phyloP scores from a whole-genome alignment of 2,888 invertebrate genomes.

The Scaptomyza cyrtandrae region DNA sequence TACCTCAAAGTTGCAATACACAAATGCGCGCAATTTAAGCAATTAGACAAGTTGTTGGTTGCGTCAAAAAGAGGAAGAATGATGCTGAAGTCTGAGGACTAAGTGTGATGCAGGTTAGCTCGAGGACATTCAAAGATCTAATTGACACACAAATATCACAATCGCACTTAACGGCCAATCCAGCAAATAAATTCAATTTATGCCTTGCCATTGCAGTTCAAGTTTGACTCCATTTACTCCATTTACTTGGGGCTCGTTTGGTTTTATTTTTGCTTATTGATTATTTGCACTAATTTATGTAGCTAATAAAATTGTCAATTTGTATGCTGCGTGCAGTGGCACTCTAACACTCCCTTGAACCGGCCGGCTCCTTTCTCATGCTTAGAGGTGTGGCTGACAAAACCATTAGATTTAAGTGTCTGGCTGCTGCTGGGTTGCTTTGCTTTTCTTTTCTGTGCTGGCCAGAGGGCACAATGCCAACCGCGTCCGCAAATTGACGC shows the following conservation, averaged over 20 bases:
- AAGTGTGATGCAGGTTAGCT: background rate
- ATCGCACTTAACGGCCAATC: slow-evolving; percentile 49
- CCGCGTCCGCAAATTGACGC: slow-evolving; percentile 75
- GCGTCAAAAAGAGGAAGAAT: background rate
- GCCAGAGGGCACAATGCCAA: slow-evolving; percentile 75
- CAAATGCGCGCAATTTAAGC: slow-evolving; percentile 67
- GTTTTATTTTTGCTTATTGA: slow-evolving; percentile 70
- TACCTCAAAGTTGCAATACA: slow-evolving; percentile 35
- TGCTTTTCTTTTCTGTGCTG: background rate
- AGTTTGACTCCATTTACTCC: background rate
- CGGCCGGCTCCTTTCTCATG: background rate
- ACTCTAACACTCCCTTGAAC: slow-evolving; percentile 1
- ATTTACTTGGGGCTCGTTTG: slow-evolving; percentile 33
- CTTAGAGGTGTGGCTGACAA: slow-evolving; percentile 55
- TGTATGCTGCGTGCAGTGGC: slow-evolving; percentile 72
- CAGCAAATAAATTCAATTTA: slow-evolving; percentile 73
- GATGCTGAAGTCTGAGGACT: background rate
- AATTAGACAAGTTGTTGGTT: slow-evolving; percentile 49
- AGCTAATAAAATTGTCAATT: slow-evolving; percentile 80
- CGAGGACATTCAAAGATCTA: slow-evolving; percentile 35
- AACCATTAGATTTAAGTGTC: slow-evolving; percentile 77
- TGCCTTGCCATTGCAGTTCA: slow-evolving; percentile 36
- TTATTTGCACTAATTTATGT: slow-evolving; percentile 80
- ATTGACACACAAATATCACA: slow-evolving; percentile 60
- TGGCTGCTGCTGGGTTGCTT: slow-evolving; percentile 28